Base-by-base conservation (phyloP, 2,888 invertebrate species). In the Xanthorhoe designata region DNA sequence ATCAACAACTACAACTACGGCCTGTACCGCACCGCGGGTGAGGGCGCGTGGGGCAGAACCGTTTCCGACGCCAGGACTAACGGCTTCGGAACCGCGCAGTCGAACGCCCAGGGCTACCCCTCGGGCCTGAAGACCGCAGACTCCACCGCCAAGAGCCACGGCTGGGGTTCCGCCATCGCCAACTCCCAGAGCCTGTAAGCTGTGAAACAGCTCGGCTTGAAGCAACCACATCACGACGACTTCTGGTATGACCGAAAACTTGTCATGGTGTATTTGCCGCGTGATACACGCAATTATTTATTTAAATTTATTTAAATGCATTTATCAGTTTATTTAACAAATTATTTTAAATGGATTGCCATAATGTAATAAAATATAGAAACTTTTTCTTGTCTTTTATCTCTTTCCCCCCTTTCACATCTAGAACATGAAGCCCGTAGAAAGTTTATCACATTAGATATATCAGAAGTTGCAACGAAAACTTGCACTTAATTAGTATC, bases 171-270 rank as follows among this genome's bases (percentile, higher is more conserved):
- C 9, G 89, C 92, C 3, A 81, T 78, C 47, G 87, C 92, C 62
- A 84, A 88, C 63, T 90, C 92, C 3, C 77, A 80, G 45, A 83
- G 81, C 73, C 75, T 72, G 35, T 92, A 75, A 85, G 68, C 67
- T 68, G 53, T 72, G 57, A 61, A 42, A 13, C 19, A 2, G 51
- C 58, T 57, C 66, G 47, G 50, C 51, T 18, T 57, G 63, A 51
- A 80, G 89, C 92, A 90, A 88, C 78, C 78, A 91, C 86, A 85
- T 81, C 83, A 91, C 89, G 92, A 92, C 88, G 92, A 92, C 91
- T 81, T 78, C 76, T 73, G 74, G 64, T 62, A 42, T 60, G 53
- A 68, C 71, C 70, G 76, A 79, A 81, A 81, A 88, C 90, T 92
- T 92, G 90, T 92, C 92, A 90, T 89, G 85, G 66, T 90, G 91